Evolutionary conservation across 2,888 invertebrate species (phyloP).

Genomic region (Diloba caeruleocephala): DNA sequence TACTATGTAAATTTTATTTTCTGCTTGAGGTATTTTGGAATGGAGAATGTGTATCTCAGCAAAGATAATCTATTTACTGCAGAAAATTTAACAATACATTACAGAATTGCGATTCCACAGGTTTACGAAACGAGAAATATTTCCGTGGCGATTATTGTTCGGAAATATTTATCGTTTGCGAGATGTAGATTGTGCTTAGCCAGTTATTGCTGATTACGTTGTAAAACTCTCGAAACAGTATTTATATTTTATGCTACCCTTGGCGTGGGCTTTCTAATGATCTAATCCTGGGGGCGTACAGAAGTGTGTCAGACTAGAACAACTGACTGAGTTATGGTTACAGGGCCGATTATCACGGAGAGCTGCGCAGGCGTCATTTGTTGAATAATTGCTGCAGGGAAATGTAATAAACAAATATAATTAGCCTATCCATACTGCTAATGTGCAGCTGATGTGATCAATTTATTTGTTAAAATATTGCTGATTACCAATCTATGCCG

Average conservation of each 20-base stretch:
- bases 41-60: slow-evolving; percentile 17
- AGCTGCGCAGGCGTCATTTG: slow-evolving; percentile 66
- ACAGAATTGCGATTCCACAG: slow-evolving; percentile 21
- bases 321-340: slow-evolving; percentile 63
- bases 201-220: slow-evolving; percentile 34
- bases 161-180: slow-evolving; percentile 24
- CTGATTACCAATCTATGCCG: neutral
- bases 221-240: slow-evolving; percentile 29
- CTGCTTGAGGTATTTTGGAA: slow-evolving; percentile 17
- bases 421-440: slow-evolving; percentile 22
- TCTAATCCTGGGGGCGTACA: slow-evolving; percentile 67
- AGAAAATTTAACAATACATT: slow-evolving; percentile 24
- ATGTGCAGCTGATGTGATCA: slow-evolving; percentile 8
- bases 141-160: slow-evolving; percentile 30
- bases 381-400: slow-evolving; percentile 64
- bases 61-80: slow-evolving; percentile 27
- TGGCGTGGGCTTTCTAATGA: slow-evolving; percentile 64
- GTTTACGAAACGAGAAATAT: slow-evolving; percentile 33
- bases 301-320: slow-evolving; percentile 58
- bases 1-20: slow-evolving; percentile 25
- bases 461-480: slow-evolving; percentile 1
- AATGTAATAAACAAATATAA: slow-evolving; percentile 50
- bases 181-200: slow-evolving; percentile 22
- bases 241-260: slow-evolving; percentile 37
- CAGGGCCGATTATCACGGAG: slow-evolving; percentile 64